Conservation (phyloP, 2,113 vertebrate genomes). For the Malurus elegans region DNA sequence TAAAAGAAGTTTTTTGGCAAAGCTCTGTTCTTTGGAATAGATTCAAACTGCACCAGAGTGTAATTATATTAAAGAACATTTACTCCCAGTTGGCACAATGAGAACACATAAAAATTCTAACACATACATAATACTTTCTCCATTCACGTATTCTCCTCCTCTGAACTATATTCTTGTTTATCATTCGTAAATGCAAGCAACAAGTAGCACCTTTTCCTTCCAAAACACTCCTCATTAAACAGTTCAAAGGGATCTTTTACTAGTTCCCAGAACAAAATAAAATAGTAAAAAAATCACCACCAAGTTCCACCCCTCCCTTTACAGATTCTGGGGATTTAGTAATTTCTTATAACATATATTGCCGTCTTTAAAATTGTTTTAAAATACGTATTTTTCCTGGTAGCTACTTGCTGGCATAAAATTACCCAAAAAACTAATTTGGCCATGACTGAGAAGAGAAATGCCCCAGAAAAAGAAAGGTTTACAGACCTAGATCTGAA, state of each 20-base stretch:
- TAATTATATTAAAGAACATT: background rate
- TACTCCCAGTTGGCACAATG: background rate
- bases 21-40: background rate
- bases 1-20: background rate
- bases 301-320: background rate
- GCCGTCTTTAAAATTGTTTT: background rate
- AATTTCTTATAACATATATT: rapidly evolving
- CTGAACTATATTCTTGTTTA: background rate
- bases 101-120: background rate
- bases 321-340: background rate
- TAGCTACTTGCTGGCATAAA: background rate
- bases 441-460: background rate
- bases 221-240: background rate
- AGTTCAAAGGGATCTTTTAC: background rate
- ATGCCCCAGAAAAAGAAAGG: background rate
- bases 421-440: background rate
- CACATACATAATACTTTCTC: background rate
- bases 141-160: background rate
- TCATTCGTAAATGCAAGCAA: background rate
- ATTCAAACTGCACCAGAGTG: background rate
- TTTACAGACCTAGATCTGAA: background rate
- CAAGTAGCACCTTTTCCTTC: background rate
- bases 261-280: background rate
- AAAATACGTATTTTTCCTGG: background rate
- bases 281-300: background rate